Evolutionary conservation across 2,888 invertebrate genomes (phyloP).

Genomic region (Quadriops clusia): DNA sequence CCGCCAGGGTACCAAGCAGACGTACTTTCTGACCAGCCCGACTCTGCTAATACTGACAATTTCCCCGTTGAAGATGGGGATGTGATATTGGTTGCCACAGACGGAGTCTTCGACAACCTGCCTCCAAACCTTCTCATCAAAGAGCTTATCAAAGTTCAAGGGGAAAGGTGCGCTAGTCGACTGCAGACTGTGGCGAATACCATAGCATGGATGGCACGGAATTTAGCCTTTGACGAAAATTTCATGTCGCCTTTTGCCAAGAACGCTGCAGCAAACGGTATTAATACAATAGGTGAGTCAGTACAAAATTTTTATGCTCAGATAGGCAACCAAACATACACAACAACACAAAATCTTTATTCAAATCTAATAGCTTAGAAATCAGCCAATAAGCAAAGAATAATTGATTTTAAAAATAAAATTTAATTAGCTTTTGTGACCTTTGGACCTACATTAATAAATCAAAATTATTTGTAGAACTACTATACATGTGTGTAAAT

Average conservation of each 20-base stretch:
- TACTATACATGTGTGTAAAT: too few relatives aligned
- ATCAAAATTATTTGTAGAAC: too few relatives aligned
- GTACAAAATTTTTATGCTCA: neutral
- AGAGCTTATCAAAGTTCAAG: constrained; percentile 65
- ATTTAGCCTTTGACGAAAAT: constrained; percentile 85
- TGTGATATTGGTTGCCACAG: constrained; percentile 89
- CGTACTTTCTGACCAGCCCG: constrained; percentile 87
- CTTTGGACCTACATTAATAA: too few relatives aligned
- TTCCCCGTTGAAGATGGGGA: constrained; percentile 87
- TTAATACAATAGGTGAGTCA: constrained; percentile 75
- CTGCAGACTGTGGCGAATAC: constrained; percentile 88
- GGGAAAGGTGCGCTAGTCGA: constrained; percentile 58
- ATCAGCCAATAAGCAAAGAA: too few relatives aligned
- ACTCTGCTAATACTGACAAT: constrained; percentile 79
- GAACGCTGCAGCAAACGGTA: constrained; percentile 86
- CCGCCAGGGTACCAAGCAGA: constrained; percentile 80
- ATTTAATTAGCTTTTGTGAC: too few relatives aligned
- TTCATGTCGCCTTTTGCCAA: constrained; percentile 94
- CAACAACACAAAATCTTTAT: constrained; percentile 1
- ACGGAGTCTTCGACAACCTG: constrained; percentile 97
- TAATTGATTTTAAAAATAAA: too few relatives aligned
- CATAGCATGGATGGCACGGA: constrained; percentile 90
- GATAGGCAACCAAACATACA: neutral
- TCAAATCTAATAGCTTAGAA: too few relatives aligned
- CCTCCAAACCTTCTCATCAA: constrained; percentile 81